Conservation (phyloP, 2,797 vertebrate genomes). For the Chrysocyon brachyurus region DNA sequence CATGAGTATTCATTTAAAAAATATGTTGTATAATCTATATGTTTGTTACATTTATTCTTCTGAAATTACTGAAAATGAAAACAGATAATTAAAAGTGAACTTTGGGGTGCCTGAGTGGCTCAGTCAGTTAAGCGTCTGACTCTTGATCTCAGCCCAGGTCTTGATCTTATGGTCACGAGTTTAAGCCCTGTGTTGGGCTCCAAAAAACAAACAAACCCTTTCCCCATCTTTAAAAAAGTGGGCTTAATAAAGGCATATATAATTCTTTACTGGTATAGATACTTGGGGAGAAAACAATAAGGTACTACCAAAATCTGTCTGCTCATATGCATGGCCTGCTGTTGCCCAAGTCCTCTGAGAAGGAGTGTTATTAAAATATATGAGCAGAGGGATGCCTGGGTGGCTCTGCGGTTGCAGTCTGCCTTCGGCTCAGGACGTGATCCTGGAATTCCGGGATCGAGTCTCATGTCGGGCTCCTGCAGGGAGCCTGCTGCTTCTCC, state of each 20-base stretch:
- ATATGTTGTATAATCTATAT: neutral
- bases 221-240: neutral
- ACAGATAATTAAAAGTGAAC: neutral
- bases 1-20: neutral
- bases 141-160: neutral
- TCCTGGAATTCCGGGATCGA: no score
- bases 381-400: no score
- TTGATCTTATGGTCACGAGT: neutral
- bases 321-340: neutral
- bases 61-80: slow-evolving; percentile 10
- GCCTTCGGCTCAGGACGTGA: no score
- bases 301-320: neutral
- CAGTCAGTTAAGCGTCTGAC: neutral
- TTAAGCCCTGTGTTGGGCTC: neutral
- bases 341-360: neutral
- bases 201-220: neutral
- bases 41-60: neutral
- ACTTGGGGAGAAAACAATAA: neutral
- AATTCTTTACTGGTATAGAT: neutral
- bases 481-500: no score
- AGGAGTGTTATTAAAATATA: neutral
- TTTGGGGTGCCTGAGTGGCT: neutral
- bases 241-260: neutral
- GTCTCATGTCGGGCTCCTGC: no score
- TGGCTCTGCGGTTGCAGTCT: no score